These are phyloP conservation scores for Mechanitis messenoides DNA, from an alignment of 2,888 invertebrate species.

Conservation along the genomic window DNA sequence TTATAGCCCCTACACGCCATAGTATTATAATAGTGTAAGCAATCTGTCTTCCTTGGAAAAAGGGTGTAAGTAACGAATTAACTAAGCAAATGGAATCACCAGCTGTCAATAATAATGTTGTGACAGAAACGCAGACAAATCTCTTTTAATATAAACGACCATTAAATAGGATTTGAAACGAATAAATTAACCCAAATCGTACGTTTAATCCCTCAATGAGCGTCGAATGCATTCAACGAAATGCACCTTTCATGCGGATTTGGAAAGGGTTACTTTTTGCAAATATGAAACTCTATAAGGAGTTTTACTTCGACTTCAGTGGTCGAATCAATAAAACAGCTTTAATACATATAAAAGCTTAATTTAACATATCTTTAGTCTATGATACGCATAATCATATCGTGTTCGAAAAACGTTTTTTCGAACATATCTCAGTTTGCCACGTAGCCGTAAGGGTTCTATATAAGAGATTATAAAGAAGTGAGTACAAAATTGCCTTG, in stretches of 20 bases:
- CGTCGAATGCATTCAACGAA: slow-evolving; percentile 38
- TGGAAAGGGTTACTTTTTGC: slow-evolving; percentile 39
- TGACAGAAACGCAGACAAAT: slow-evolving; percentile 43
- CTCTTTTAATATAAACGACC: slow-evolving; percentile 44
- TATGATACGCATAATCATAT: slow-evolving; percentile 31
- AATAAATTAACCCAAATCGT: slow-evolving; percentile 52
- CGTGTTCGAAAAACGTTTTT: slow-evolving; percentile 36
- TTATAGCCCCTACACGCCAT: slow-evolving; percentile 60
- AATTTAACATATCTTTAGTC: slow-evolving; percentile 27
- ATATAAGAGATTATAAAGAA: slow-evolving; percentile 36
- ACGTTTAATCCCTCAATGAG: slow-evolving; percentile 54
- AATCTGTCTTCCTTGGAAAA: slow-evolving; percentile 44
- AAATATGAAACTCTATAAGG: slow-evolving; percentile 18
- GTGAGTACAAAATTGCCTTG: slow-evolving; percentile 48
- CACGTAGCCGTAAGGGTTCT: slow-evolving; percentile 45
- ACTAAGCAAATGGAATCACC: slow-evolving; percentile 28
- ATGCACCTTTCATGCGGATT: slow-evolving; percentile 49
- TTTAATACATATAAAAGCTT: slow-evolving; percentile 45
- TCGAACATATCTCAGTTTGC: slow-evolving; percentile 68
- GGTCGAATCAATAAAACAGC: slow-evolving; percentile 41
- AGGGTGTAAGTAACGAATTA: slow-evolving; percentile 37
- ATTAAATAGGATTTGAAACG: slow-evolving; percentile 44
- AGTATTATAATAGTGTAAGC: slow-evolving; percentile 50
- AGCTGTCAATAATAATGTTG: slow-evolving; percentile 44
- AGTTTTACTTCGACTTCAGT: slow-evolving; percentile 35